A percentile compares a stretch with the other conserved stretches of the same genome.
Evolutionary conservation across 2,797 vertebrate genomes (phyloP).

Genomic region (Rhyacichthys aspro): DNA sequence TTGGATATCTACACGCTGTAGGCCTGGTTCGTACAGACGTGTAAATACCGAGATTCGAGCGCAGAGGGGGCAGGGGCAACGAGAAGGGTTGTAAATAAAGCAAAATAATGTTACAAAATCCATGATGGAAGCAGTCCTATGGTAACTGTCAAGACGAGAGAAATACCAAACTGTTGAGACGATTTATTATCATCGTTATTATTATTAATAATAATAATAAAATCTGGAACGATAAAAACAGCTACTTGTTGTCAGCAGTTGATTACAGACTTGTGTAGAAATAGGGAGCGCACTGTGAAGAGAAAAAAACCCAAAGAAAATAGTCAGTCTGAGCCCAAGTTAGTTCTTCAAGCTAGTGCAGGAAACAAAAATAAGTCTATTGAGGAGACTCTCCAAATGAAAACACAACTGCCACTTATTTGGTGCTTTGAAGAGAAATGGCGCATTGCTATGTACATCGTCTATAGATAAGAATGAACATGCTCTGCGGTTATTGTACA

Average conservation of each 20-base stretch:
- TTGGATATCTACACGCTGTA: slow-evolving; percentile 70
- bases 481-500: slow-evolving; percentile 80
- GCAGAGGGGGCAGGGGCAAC: slow-evolving; percentile 55
- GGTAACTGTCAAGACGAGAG: slow-evolving; percentile 78
- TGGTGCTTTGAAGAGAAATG: slow-evolving; percentile 77
- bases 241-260: slow-evolving; percentile 80
- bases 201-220: slow-evolving; percentile 54
- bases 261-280: slow-evolving; percentile 81
- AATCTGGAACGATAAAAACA: slow-evolving; percentile 72
- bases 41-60: slow-evolving; percentile 51
- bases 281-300: slow-evolving; percentile 63
- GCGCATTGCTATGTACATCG: slow-evolving; percentile 79
- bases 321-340: slow-evolving; percentile 72
- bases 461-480: slow-evolving; percentile 79
- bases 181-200: slow-evolving; percentile 57
- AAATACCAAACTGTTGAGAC: slow-evolving; percentile 78
- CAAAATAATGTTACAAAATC: slow-evolving; percentile 77
- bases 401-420: slow-evolving; percentile 77
- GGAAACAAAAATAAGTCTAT: slow-evolving; percentile 53
- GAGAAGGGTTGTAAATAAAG: slow-evolving; percentile 75
- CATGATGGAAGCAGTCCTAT: slow-evolving; percentile 80
- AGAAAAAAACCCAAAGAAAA: slow-evolving; percentile 27
- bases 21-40: slow-evolving; percentile 53
- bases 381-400: slow-evolving; percentile 55
- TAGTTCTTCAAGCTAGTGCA: slow-evolving; percentile 76